Base-by-base conservation (phyloP, 2,797 vertebrate species). In the Cynodonichthys magdalenae region DNA sequence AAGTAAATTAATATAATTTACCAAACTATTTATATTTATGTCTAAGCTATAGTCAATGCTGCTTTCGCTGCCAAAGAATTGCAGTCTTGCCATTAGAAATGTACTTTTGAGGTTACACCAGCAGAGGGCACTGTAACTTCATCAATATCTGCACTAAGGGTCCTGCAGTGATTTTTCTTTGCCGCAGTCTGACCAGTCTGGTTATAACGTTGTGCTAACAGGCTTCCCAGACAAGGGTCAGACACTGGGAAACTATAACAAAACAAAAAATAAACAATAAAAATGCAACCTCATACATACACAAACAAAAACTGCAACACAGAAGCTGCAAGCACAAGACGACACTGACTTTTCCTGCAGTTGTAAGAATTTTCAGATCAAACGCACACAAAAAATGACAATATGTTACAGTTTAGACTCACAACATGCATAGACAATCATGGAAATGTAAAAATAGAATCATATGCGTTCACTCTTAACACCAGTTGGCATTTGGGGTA, bases 61-160 rank as follows among this genome's bases (percentile, higher is more conserved):
- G 17, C 11, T 17, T 69, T 52, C 18, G 67, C 31, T 20, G 11
- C 36, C 36, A 39, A 14, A 39, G 11, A 61, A 41, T 47, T 69
- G 59, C 48, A 53, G 39, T 4, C 18, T 2, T 4, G 4, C 39
- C 7, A 46, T 19, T 27, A 9, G 57, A 47, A 29, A 12, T 77
- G 81, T 53, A 83, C 60, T 79, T 69, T 55, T 53, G 28, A 44
- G n/a, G 6, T 56, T 63, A 5, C 24, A 41, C 81, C 92, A 92
- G 82, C 80, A 92, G 92, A 95, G 92, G 94, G 88, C 92, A 92
- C 91, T 53, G 92, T 88, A 68, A 87, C 91, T 82, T 90, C 94
- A 80, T 9, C 42, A 9, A 74, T 78, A 68, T 56, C 47, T 20
- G 52, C 51, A 19, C 28, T 11, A 12, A 44, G 60, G 58, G 79